These are phyloP conservation scores for Ursus arctos DNA, from an alignment of 2,113 vertebrate species.

Conservation along the genomic window DNA sequence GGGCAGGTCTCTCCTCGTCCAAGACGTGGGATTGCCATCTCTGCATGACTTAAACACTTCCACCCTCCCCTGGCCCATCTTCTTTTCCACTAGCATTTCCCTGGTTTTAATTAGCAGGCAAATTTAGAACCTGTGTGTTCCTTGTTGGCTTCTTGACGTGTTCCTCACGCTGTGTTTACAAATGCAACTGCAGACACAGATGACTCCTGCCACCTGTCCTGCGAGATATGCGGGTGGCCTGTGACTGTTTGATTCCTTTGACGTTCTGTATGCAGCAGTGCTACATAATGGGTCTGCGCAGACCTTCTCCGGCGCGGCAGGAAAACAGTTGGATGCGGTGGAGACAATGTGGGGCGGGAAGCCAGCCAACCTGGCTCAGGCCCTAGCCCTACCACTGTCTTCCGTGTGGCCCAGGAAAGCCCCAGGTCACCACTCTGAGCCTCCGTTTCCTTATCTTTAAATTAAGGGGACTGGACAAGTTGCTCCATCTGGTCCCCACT, in stretches of 20 bases:
- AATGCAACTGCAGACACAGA: conserved; percentile 72
- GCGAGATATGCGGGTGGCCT: conserved; percentile 78
- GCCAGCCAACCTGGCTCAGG: background rate
- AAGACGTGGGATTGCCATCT: background rate
- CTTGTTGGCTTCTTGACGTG: conserved; percentile 44
- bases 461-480: background rate
- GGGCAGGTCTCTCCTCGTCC: background rate
- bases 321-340: background rate
- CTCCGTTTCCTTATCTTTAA: background rate
- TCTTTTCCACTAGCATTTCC: conserved; percentile 19
- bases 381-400: background rate
- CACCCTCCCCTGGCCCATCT: background rate
- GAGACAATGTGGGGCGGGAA: background rate
- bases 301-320: background rate
- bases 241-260: conserved; percentile 70
- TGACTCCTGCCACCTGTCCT: conserved; percentile 70
- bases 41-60: background rate
- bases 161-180: conserved; percentile 79
- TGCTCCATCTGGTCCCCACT: background rate
- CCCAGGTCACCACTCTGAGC: background rate
- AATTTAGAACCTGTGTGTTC: background rate
- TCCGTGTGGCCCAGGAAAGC: background rate
- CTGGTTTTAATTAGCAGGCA: conserved; percentile 74
- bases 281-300: background rate
- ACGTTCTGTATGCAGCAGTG: background rate